Percentiles rank a stretch among this genome's conserved stretches.
Evolutionary conservation across 2,888 invertebrate species (phyloP).

Genomic region (Catocala sponsa): DNA sequence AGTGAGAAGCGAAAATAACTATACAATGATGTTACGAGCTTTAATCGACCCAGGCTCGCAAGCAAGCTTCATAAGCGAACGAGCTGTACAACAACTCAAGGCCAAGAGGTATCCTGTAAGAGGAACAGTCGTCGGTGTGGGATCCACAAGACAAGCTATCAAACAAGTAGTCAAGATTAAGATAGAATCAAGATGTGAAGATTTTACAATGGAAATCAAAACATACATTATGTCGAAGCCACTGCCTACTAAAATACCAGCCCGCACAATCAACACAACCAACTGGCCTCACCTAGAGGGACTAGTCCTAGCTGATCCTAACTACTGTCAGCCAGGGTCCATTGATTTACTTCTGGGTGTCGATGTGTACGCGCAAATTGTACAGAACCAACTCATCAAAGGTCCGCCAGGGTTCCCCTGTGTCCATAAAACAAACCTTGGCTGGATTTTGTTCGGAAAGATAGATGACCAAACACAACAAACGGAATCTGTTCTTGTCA

Average conservation of each 20-base stretch:
- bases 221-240: constrained; percentile 29
- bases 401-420: constrained; percentile 16
- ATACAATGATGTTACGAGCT: too few relatives aligned
- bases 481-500: background rate
- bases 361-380: constrained; percentile 6
- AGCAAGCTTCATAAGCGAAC: constrained; percentile 13
- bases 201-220: constrained; percentile 15
- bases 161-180: constrained; percentile 25
- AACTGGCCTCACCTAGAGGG: constrained; percentile 27
- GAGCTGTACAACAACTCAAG: constrained; percentile 28
- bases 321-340: constrained; percentile 5
- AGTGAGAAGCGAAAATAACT: background rate
- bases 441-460: constrained; percentile 13
- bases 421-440: constrained; percentile 11
- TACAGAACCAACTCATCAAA: constrained; percentile 7
- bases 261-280: constrained; percentile 15
- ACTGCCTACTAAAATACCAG: constrained; percentile 33
- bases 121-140: constrained; percentile 23
- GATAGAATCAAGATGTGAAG: constrained; percentile 18
- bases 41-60: too few relatives aligned
- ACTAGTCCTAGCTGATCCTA: constrained; percentile 14
- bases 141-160: constrained; percentile 13
- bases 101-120: constrained; percentile 13
- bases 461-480: background rate
- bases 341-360: constrained; percentile 17